Evolutionary conservation across 1,140 invertebrate genomes (phyloP).

Genomic region (Spodoptera frugiperda): DNA sequence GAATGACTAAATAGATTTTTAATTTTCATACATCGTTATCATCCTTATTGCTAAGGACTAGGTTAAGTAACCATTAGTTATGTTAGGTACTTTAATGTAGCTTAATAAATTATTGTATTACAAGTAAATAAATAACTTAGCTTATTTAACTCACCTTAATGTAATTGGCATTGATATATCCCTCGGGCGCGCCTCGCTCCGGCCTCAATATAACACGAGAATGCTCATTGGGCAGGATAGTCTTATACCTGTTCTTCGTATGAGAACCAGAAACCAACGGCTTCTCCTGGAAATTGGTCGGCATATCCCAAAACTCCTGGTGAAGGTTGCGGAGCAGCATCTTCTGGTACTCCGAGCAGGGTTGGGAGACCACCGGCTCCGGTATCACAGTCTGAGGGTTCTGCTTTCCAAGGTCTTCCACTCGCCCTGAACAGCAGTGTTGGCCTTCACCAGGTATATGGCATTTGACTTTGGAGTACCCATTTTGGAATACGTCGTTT

Average conservation of each 20-base stretch:
- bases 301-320: constrained; percentile 97
- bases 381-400: constrained; percentile 82
- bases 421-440: constrained; percentile 70
- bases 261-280: constrained; percentile 95
- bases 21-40: too few relatives aligned
- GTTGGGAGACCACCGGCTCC: constrained; percentile 69
- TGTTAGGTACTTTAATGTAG: too few relatives aligned
- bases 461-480: constrained; percentile 78
- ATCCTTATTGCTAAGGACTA: too few relatives aligned
- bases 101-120: too few relatives aligned
- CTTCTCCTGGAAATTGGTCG: constrained; percentile 95
- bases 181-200: constrained; percentile 83
- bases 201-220: constrained; percentile 90
- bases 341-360: constrained; percentile 87
- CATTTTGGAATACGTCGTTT: constrained; percentile 87
- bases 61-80: too few relatives aligned
- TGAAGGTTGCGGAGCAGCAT: constrained; percentile 92
- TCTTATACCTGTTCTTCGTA: constrained; percentile 95
- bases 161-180: constrained; percentile 96
- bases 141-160: constrained; percentile 88
- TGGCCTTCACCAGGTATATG: constrained; percentile 67
- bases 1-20: too few relatives aligned
- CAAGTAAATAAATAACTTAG: not conserved
- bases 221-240: constrained; percentile 94
- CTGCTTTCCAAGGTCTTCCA: constrained; percentile 68